A percentile compares a stretch with the other conserved stretches of the same genome.
These are phyloP conservation scores for Drosophila prolongata DNA, from an alignment of 2,888 invertebrate genomes.

Conservation along the genomic window DNA sequence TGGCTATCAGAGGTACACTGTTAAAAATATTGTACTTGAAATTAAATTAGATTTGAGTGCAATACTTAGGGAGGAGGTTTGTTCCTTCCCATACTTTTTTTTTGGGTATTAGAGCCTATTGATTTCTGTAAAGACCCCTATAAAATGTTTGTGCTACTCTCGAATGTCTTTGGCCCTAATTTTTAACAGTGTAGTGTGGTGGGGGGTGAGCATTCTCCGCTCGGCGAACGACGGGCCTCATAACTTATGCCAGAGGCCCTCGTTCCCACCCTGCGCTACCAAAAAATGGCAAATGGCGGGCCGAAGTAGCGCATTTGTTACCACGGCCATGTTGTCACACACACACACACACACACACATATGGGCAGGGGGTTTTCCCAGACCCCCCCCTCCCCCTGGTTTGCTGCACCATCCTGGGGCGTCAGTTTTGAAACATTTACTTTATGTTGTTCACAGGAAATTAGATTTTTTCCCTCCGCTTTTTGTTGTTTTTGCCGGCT, in stretches of 20 bases:
- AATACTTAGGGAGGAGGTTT: too few species aligned
- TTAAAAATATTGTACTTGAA: not conserved
- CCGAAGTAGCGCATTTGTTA: slow-evolving; percentile 67
- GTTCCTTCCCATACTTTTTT: too few species aligned
- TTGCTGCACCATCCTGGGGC: slow-evolving; percentile 50
- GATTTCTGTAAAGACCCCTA: too few species aligned
- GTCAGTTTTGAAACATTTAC: slow-evolving; percentile 80
- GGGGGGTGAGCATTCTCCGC: not conserved
- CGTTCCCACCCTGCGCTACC: slow-evolving; percentile 24
- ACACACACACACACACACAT: slow-evolving; percentile 31
- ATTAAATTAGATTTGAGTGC: not conserved
- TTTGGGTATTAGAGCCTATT: too few species aligned
- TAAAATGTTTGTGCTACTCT: too few species aligned
- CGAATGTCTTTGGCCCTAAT: too few species aligned
- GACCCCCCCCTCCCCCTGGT: slow-evolving; percentile 1
- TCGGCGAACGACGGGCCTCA: slow-evolving; percentile 50
- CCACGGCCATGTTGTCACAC: slow-evolving; percentile 70
- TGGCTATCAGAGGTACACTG: not conserved
- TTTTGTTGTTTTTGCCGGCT: slow-evolving; percentile 6
- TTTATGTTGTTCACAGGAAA: slow-evolving; percentile 81
- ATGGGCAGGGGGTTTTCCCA: slow-evolving; percentile 14
- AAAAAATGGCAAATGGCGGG: slow-evolving; percentile 73
- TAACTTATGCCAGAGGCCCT: slow-evolving; percentile 69
- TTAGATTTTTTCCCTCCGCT: slow-evolving; percentile 64
- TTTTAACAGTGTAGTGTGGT: not conserved